Conservation (phyloP, 2,797 vertebrate genomes). For the Peromyscus attwateri region DNA sequence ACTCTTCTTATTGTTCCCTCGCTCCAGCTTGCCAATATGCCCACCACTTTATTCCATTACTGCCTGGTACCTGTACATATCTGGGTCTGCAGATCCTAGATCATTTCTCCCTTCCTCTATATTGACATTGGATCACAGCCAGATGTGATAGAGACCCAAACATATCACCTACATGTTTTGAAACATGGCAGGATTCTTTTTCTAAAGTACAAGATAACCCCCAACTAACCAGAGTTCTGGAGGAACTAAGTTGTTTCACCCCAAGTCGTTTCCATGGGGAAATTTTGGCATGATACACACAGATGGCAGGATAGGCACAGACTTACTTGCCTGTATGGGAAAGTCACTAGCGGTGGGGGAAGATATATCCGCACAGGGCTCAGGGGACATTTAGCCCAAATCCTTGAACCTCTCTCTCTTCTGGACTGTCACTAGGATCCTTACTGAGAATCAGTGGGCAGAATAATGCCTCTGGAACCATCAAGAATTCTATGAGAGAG, state of each 20-base stretch:
- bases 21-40: neutral
- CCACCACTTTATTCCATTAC: accelerated
- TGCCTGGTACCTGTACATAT: neutral
- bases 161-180: neutral
- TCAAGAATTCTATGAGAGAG: neutral
- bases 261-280: neutral
- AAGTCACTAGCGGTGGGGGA: neutral
- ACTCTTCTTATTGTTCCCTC: neutral
- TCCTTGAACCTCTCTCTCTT: neutral
- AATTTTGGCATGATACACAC: neutral
- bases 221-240: neutral
- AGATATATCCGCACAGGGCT: neutral
- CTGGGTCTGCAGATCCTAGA: neutral
- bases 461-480: neutral
- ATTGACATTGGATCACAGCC: neutral
- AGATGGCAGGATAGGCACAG: neutral
- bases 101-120: neutral
- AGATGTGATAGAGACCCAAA: constrained; percentile 37
- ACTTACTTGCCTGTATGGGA: neutral
- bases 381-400: neutral
- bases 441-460: neutral
- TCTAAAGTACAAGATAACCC: constrained; percentile 36
- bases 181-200: constrained; percentile 8
- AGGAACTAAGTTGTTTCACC: constrained; percentile 5
- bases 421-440: neutral